These are phyloP conservation scores for Trichopria drosophilae DNA, from an alignment of 2,888 invertebrate genomes.

Conservation along the genomic window DNA sequence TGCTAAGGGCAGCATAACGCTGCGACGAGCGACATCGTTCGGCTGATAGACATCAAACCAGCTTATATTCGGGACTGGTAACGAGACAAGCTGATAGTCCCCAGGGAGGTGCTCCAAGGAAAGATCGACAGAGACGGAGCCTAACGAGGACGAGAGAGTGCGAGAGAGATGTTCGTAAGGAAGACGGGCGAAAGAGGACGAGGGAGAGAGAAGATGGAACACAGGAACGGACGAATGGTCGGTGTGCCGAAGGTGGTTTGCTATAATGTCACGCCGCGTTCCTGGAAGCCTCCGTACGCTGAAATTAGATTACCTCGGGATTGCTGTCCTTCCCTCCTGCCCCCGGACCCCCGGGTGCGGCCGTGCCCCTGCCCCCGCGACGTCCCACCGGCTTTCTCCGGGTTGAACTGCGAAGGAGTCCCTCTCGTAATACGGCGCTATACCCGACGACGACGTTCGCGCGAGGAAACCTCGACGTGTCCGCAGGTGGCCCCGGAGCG, in stretches of 20 bases:
- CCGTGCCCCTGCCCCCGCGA: too few relatives aligned
- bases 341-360: too few relatives aligned
- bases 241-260: slow-evolving; percentile 38
- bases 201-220: slow-evolving; percentile 5
- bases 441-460: too few relatives aligned
- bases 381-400: too few relatives aligned
- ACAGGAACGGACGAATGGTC: slow-evolving; percentile 16
- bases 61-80: slow-evolving; percentile 21
- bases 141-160: slow-evolving; percentile 19
- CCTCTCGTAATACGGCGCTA: too few relatives aligned
- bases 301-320: slow-evolving; percentile 57
- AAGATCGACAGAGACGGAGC: slow-evolving; percentile 1
- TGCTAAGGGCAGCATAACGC: slow-evolving; percentile 31
- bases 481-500: too few relatives aligned
- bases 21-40: slow-evolving; percentile 29
- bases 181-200: slow-evolving; percentile 6
- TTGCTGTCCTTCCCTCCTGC: slow-evolving; percentile 48
- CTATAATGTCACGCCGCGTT: slow-evolving; percentile 54
- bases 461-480: too few relatives aligned
- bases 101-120: slow-evolving; percentile 25
- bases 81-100: slow-evolving; percentile 29
- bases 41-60: slow-evolving; percentile 27
- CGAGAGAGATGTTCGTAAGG: slow-evolving; percentile 11
- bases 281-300: slow-evolving; percentile 55
- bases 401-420: too few relatives aligned